These are phyloP conservation scores for Etia nguti DNA, from an alignment of 2,113 vertebrate genomes.

Conservation along the genomic window DNA sequence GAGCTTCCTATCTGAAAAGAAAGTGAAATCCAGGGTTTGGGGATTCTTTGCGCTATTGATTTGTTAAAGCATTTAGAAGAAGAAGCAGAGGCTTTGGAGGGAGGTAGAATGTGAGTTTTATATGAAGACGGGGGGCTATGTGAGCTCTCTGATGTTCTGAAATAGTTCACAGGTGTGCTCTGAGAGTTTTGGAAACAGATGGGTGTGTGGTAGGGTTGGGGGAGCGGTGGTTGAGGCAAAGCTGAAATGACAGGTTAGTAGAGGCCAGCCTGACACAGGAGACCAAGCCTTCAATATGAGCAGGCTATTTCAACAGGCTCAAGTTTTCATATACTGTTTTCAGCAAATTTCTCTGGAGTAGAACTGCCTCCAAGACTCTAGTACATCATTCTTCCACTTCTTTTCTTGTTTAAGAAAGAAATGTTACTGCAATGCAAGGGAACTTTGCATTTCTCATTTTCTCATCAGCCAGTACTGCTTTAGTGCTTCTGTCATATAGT, in stretches of 20 bases:
- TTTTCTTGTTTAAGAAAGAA: neutral
- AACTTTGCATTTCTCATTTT: slow-evolving; percentile 21
- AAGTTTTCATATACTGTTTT: slow-evolving; percentile 12
- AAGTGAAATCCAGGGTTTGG: slow-evolving; percentile 26
- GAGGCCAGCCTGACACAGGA: slow-evolving; percentile 34
- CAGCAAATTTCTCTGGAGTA: slow-evolving; percentile 20
- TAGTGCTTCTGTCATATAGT: slow-evolving; percentile 37
- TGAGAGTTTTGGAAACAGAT: slow-evolving; percentile 54
- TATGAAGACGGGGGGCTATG: slow-evolving; percentile 32
- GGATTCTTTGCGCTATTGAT: slow-evolving; percentile 46
- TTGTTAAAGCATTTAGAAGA: slow-evolving; percentile 49
- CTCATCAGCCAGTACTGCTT: slow-evolving; percentile 12
- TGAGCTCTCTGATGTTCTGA: slow-evolving; percentile 55
- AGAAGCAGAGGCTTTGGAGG: slow-evolving; percentile 23
- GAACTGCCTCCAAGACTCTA: neutral
- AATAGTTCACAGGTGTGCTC: slow-evolving; percentile 73
- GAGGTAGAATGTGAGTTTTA: slow-evolving; percentile 29
- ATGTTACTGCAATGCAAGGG: slow-evolving; percentile 4
- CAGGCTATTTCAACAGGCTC: slow-evolving; percentile 1
- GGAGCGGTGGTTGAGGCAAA: slow-evolving; percentile 25
- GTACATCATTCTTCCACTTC: neutral
- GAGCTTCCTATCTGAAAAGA: slow-evolving; percentile 8
- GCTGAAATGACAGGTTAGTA: slow-evolving; percentile 52
- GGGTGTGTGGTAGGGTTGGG: neutral
- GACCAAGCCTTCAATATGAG: slow-evolving; percentile 19